Conservation (phyloP, 2,888 invertebrate genomes). For the Drosophila pseudotakahashii region DNA sequence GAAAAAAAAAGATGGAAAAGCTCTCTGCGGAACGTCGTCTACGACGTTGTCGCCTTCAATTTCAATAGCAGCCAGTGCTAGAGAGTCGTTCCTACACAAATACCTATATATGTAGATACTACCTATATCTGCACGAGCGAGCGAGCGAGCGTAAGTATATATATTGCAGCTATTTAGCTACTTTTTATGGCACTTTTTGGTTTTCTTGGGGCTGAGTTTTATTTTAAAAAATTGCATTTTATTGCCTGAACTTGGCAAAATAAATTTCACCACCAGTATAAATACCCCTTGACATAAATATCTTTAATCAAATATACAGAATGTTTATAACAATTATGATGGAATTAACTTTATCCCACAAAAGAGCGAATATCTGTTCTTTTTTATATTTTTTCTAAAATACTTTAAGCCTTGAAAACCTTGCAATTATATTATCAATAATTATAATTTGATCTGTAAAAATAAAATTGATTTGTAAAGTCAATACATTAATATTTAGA, state of each 20-base stretch:
- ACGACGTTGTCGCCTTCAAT: constrained; percentile 69
- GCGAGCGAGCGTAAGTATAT: constrained; percentile 12
- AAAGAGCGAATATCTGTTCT: too few relatives aligned
- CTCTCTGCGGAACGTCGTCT: constrained; percentile 41
- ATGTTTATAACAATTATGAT: background rate
- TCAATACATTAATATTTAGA: too few relatives aligned
- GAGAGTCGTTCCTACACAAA: constrained; percentile 54
- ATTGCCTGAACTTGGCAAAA: constrained; percentile 8
- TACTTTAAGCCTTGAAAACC: too few relatives aligned
- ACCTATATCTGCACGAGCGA: constrained; percentile 10
- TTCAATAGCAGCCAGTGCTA: constrained; percentile 66
- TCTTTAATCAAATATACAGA: background rate
- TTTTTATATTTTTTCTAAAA: too few relatives aligned
- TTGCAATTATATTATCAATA: too few relatives aligned
- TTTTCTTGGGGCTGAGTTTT: constrained; percentile 13
- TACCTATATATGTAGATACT: constrained; percentile 17
- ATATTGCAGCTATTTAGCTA: constrained; percentile 53
- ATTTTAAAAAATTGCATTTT: constrained; percentile 32
- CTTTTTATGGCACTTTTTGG: constrained; percentile 53
- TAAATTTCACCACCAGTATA: background rate
- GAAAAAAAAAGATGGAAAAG: constrained; percentile 66
- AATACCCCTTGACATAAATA: too few relatives aligned
- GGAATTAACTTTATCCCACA: too few relatives aligned
- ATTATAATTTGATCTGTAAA: too few relatives aligned
- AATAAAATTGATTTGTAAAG: too few relatives aligned